Evolutionary conservation across 2,888 invertebrate species (phyloP).

Genomic region (Eilema depressum): DNA sequence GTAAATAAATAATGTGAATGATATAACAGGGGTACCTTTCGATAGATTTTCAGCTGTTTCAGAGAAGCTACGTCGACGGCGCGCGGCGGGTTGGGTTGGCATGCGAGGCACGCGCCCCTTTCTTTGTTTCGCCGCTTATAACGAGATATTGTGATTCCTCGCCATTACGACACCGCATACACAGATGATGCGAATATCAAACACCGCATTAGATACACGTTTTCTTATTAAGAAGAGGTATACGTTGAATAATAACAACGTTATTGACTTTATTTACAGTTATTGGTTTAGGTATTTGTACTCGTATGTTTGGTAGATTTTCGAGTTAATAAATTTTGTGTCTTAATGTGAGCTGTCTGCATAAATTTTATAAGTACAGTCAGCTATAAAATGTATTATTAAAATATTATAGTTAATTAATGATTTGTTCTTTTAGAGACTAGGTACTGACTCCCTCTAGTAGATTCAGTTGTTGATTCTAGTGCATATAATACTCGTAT

Average conservation of each 20-base stretch:
- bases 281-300: slow-evolving; percentile 50
- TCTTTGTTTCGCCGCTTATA: slow-evolving; percentile 84
- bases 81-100: slow-evolving; percentile 40
- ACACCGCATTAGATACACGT: slow-evolving; percentile 82
- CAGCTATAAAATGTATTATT: no score
- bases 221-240: slow-evolving; percentile 82
- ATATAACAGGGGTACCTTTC: slow-evolving; percentile 51
- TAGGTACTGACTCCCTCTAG: no score
- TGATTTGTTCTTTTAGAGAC: no score
- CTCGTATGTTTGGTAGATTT: slow-evolving; percentile 39
- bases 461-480: no score
- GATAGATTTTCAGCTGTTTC: slow-evolving; percentile 60
- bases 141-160: slow-evolving; percentile 85
- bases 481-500: no score
- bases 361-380: no score
- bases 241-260: slow-evolving; percentile 76
- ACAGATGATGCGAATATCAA: slow-evolving; percentile 83
- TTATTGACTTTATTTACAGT: slow-evolving; percentile 61
- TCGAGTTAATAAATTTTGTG: neutral
- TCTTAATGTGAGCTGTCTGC: no score
- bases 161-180: slow-evolving; percentile 82
- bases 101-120: slow-evolving; percentile 79
- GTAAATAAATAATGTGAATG: slow-evolving; percentile 53
- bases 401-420: no score
- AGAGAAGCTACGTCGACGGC: slow-evolving; percentile 29